phyloP scores from a whole-genome alignment of 2,797 vertebrate genomes.

The Melanotaenia nigrans region DNA sequence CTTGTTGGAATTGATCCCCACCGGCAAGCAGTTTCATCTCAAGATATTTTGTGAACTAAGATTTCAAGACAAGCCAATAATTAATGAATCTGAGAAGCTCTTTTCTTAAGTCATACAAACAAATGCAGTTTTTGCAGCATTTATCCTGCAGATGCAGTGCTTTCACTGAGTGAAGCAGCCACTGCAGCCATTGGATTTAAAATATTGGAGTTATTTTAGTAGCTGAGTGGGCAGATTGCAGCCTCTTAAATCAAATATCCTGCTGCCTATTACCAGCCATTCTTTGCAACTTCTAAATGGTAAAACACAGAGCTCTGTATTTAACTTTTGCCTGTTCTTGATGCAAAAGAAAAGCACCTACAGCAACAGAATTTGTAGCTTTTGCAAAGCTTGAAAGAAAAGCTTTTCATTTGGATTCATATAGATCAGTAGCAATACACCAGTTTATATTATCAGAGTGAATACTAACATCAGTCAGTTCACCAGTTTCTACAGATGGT shows the following conservation, averaged over 20 bases:
- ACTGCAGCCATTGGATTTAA: constrained; percentile 18
- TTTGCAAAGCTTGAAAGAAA: neutral
- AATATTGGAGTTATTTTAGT: constrained; percentile 11
- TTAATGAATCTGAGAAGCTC: constrained; percentile 19
- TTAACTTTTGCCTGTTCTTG: neutral
- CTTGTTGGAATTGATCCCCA: constrained; percentile 17
- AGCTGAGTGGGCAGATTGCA: constrained; percentile 19
- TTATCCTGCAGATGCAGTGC: constrained; percentile 15
- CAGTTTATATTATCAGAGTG: neutral
- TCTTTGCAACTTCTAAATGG: constrained; percentile 14
- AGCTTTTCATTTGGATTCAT: neutral
- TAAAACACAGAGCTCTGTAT: neutral
- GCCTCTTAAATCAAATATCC: constrained; percentile 35
- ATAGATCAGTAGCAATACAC: neutral
- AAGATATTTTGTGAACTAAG: constrained; percentile 19
- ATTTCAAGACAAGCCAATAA: constrained; percentile 20
- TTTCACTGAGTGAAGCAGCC: constrained; percentile 18
- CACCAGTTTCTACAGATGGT: neutral
- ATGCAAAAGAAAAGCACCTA: neutral
- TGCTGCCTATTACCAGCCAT: constrained; percentile 4
- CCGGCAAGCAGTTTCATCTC: constrained; percentile 12
- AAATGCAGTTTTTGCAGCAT: constrained; percentile 22
- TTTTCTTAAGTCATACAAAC: constrained; percentile 19
- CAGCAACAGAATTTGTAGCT: neutral
- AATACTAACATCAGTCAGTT: neutral